Evolutionary conservation across 2,113 vertebrate genomes (phyloP).

Genomic region (Platysternon megacephalum): DNA sequence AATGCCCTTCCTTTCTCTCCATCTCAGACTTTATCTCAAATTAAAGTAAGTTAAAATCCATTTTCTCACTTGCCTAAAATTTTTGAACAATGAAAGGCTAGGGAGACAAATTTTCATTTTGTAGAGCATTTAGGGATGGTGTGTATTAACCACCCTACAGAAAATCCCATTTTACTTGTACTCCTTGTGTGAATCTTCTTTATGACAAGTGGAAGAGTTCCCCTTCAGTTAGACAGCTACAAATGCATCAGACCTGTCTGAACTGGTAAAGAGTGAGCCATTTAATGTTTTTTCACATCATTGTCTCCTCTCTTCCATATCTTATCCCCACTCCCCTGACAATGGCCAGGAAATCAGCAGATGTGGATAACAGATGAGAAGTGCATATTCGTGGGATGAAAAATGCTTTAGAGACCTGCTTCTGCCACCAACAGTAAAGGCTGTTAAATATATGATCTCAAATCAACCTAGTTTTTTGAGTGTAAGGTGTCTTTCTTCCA

Average conservation of each 20-base stretch:
- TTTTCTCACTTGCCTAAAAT: neutral
- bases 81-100: neutral
- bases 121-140: neutral
- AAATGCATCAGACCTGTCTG: neutral
- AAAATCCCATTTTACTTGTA: neutral
- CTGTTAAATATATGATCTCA: neutral
- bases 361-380: neutral
- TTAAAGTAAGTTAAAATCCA: neutral
- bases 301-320: neutral
- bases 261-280: neutral
- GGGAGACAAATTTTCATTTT: neutral
- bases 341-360: neutral
- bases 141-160: neutral
- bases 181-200: neutral
- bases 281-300: neutral
- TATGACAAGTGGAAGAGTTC: neutral
- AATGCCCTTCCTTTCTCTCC: neutral
- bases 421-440: neutral
- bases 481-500: neutral
- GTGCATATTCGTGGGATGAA: neutral
- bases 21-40: neutral
- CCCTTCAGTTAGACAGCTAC: rapidly evolving
- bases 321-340: neutral
- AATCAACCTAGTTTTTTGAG: neutral
- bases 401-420: neutral